A percentile compares a stretch with the other conserved stretches of the same genome.
Evolutionary conservation across 2,888 invertebrate genomes (phyloP).

Genomic region (Desoria tigrina): DNA sequence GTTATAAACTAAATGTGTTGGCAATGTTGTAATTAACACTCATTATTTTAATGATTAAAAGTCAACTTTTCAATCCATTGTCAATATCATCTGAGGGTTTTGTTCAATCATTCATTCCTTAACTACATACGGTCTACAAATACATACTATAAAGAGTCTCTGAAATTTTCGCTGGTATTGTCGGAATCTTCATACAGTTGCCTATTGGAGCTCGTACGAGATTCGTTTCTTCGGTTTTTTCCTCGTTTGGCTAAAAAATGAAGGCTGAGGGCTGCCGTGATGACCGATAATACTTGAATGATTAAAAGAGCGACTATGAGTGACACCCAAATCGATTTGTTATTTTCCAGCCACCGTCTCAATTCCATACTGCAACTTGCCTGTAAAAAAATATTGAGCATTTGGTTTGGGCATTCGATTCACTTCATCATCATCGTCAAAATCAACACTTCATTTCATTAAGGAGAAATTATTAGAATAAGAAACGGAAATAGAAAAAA

Average conservation of each 20-base stretch:
- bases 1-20: no score
- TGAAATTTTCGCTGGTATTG: constrained; percentile 52
- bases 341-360: constrained; percentile 55
- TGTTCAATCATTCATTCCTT: no score
- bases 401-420: background rate
- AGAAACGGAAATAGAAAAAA: no score
- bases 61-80: no score
- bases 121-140: no score
- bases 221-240: constrained; percentile 50
- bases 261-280: constrained; percentile 53
- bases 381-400: constrained; percentile 52
- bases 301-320: constrained; percentile 54
- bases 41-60: no score
- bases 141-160: constrained; percentile 47
- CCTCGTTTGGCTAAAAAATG: constrained; percentile 49
- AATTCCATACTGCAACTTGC: constrained; percentile 56
- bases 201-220: constrained; percentile 51
- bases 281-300: constrained; percentile 54
- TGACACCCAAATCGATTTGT: constrained; percentile 56
- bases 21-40: no score
- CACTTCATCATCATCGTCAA: constrained; percentile 6
- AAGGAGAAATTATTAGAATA: no score
- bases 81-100: no score
- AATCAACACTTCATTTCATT: no score
- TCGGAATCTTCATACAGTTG: constrained; percentile 53